Evolutionary conservation across 2,113 vertebrate genomes (phyloP).

Genomic region (Origma solitaria): DNA sequence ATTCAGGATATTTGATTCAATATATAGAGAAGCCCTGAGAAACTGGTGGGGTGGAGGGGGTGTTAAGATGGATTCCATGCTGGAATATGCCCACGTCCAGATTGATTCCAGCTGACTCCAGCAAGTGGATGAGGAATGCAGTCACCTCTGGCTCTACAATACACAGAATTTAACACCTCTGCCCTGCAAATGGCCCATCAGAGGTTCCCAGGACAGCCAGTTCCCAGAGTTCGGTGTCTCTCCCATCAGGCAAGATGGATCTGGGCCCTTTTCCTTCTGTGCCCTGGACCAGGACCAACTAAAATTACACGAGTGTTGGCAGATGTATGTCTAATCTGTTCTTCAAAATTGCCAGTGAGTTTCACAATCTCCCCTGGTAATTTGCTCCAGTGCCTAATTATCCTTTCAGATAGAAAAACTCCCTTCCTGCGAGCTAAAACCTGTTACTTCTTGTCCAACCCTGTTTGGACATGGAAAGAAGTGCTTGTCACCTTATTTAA

Average conservation of each 20-base stretch:
- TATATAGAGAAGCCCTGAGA: background rate
- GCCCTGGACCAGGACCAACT: slow-evolving; percentile 31
- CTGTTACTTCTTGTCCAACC: background rate
- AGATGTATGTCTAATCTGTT: slow-evolving; percentile 57
- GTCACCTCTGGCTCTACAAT: background rate
- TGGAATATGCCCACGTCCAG: background rate
- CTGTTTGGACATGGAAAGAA: background rate
- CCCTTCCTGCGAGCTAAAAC: slow-evolving; percentile 31
- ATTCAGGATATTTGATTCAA: background rate
- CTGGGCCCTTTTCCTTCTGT: slow-evolving; percentile 18
- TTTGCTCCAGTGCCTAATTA: slow-evolving; percentile 56
- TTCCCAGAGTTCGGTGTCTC: slow-evolving; percentile 14
- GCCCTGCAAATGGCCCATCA: background rate
- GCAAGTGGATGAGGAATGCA: background rate
- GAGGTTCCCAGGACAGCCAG: background rate
- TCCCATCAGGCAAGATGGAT: slow-evolving; percentile 19
- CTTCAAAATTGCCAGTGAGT: slow-evolving; percentile 58
- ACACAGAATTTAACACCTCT: background rate
- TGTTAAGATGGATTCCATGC: background rate
- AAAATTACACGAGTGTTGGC: slow-evolving; percentile 45
- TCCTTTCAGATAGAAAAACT: slow-evolving; percentile 44
- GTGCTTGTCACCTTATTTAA: background rate
- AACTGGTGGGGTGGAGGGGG: background rate
- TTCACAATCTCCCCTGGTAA: slow-evolving; percentile 60
- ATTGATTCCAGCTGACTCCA: background rate